A percentile compares a stretch with the other conserved stretches of the same genome.
Conservation (phyloP, 37 sponge, comb jelly and placozoan genomes). For the Haliclona indistincta region DNA sequence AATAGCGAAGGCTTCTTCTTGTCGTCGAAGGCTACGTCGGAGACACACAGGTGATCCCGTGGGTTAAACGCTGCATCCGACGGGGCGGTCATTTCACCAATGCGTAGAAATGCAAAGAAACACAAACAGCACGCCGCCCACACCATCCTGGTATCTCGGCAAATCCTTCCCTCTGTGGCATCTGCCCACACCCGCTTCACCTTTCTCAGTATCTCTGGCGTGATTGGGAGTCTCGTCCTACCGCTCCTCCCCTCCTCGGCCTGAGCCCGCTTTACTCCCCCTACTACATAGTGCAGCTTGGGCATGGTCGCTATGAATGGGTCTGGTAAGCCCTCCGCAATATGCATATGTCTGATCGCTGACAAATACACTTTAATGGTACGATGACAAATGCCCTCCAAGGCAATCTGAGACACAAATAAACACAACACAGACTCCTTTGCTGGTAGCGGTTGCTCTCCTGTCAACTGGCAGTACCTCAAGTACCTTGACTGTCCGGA, state of each 20-base stretch:
- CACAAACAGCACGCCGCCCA: slow-evolving; percentile 32
- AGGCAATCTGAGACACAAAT: slow-evolving; percentile 12
- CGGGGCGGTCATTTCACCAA: too few relatives aligned
- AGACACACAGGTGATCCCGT: slow-evolving; percentile 7
- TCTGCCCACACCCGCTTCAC: slow-evolving; percentile 17
- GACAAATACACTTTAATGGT: slow-evolving; percentile 30
- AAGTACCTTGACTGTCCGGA: slow-evolving; percentile 10
- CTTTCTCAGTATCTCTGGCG: slow-evolving; percentile 6
- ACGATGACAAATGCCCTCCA: neutral
- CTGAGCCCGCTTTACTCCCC: slow-evolving; percentile 17
- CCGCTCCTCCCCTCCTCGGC: neutral
- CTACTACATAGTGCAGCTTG: neutral
- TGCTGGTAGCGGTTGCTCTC: neutral
- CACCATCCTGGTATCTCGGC: slow-evolving; percentile 28
- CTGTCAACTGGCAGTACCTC: neutral
- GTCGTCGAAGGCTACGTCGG: slow-evolving; percentile 24
- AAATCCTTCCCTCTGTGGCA: too few relatives aligned
- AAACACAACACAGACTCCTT: neutral
- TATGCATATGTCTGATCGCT: slow-evolving; percentile 12
- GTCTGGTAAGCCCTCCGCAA: slow-evolving; percentile 5
- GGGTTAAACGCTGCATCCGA: too few relatives aligned
- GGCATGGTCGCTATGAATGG: neutral
- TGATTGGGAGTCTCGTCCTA: slow-evolving; percentile 18
- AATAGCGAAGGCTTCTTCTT: neutral
- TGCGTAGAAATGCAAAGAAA: too few relatives aligned